A percentile compares a stretch with the other conserved stretches of the same genome.
Evolutionary conservation across 2,113 vertebrate genomes (phyloP).

Genomic region (Tachysurus fulvidraco): DNA sequence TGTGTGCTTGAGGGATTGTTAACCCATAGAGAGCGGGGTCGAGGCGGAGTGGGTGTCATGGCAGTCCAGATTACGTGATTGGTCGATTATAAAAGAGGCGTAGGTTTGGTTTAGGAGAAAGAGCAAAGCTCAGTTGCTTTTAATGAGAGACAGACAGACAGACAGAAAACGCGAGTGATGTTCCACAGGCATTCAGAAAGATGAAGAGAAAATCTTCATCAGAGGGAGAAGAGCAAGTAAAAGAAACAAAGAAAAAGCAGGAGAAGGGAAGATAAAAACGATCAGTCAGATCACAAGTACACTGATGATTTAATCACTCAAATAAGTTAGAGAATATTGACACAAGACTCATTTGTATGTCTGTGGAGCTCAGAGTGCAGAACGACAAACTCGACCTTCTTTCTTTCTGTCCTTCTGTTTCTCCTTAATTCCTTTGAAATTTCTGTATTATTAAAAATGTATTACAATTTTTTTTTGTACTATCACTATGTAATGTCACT

Average conservation of each 20-base stretch:
- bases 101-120: constrained; percentile 40
- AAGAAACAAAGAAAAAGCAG: background rate
- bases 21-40: background rate
- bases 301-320: background rate
- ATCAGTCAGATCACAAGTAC: background rate
- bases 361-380: background rate
- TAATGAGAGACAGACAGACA: background rate
- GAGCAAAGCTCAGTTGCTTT: constrained; percentile 40
- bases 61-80: constrained; percentile 57
- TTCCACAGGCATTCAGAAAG: background rate
- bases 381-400: background rate
- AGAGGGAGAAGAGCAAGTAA: background rate
- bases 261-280: background rate
- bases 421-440: background rate
- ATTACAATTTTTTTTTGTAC: background rate
- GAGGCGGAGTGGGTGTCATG: constrained; percentile 48
- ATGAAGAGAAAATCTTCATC: background rate
- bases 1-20: background rate
- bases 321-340: background rate
- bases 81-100: constrained; percentile 55
- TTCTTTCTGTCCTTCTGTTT: background rate
- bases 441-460: too few relatives aligned
- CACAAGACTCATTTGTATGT: background rate
- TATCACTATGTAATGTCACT: too few relatives aligned
- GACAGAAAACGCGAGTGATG: background rate